Conservation (phyloP, 2,888 invertebrate species). For the Chloroclystis v-ata region DNA sequence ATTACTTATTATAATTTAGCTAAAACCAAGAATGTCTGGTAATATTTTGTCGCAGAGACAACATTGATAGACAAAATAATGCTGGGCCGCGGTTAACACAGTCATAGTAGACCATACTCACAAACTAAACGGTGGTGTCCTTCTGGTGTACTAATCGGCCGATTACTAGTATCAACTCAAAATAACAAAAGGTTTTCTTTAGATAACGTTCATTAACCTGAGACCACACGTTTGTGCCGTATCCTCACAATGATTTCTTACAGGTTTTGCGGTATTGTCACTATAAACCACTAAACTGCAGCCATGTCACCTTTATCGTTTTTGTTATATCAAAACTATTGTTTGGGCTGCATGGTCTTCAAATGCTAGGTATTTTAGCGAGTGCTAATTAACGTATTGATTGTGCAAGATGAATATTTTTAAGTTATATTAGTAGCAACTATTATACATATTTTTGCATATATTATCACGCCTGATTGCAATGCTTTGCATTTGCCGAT, state of each 20-base stretch:
- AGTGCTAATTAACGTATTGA: slow-evolving; percentile 59
- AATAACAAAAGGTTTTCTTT: slow-evolving; percentile 67
- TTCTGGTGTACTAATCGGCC: slow-evolving; percentile 68
- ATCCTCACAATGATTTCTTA: slow-evolving; percentile 59
- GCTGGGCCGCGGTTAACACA: slow-evolving; percentile 64
- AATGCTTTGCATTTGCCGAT: slow-evolving; percentile 73
- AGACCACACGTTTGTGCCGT: slow-evolving; percentile 74
- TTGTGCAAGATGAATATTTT: slow-evolving; percentile 43
- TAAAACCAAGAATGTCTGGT: slow-evolving; percentile 66
- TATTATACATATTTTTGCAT: slow-evolving; percentile 46
- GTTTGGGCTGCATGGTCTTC: slow-evolving; percentile 44
- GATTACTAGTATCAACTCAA: slow-evolving; percentile 57
- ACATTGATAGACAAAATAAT: slow-evolving; percentile 36
- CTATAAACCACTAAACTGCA: slow-evolving; percentile 19
- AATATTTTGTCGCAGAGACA: slow-evolving; percentile 38
- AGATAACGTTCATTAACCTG: slow-evolving; percentile 72
- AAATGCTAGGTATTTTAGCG: slow-evolving; percentile 40
- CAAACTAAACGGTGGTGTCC: slow-evolving; percentile 60
- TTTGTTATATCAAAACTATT: slow-evolving; percentile 26
- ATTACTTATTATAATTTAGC: not conserved
- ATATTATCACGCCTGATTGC: slow-evolving; percentile 68
- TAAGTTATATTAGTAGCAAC: slow-evolving; percentile 30
- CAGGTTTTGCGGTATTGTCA: slow-evolving; percentile 58
- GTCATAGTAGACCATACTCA: slow-evolving; percentile 43
- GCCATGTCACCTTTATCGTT: slow-evolving; percentile 25